Evolutionary conservation across 2,113 vertebrate species (phyloP).

Genomic region (Callocephalon fimbriatum): DNA sequence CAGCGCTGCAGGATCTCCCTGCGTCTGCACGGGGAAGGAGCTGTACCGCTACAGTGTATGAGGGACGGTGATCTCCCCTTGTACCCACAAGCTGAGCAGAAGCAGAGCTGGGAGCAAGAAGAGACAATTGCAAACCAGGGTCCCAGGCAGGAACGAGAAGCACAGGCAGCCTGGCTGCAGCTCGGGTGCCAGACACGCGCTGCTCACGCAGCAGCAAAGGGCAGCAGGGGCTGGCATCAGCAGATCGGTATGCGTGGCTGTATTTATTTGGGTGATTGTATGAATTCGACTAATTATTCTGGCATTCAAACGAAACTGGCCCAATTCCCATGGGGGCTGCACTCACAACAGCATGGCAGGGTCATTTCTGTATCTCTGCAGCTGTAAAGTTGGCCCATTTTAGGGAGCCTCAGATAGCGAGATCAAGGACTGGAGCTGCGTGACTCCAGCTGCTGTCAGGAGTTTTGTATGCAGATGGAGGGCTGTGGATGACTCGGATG

Average conservation of each 20-base stretch:
- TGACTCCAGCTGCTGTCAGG: background rate
- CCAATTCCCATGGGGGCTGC: background rate
- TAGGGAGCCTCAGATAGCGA: background rate
- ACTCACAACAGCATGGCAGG: background rate
- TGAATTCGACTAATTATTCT: slow-evolving; percentile 41
- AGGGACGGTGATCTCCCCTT: rapidly evolving
- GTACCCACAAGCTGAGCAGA: background rate
- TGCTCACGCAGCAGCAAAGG: background rate
- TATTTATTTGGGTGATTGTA: slow-evolving; percentile 20
- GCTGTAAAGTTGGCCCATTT: slow-evolving; percentile 17
- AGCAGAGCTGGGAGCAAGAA: rapidly evolving
- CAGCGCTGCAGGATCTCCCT: background rate
- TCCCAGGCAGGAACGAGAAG: rapidly evolving
- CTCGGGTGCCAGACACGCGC: background rate
- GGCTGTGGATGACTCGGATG: background rate
- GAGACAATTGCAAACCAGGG: background rate
- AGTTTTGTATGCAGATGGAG: slow-evolving; percentile 54
- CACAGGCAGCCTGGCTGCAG: background rate
- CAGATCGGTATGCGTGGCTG: background rate
- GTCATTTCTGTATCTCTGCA: background rate
- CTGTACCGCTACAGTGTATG: background rate
- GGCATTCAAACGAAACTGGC: background rate
- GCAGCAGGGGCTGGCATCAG: slow-evolving; percentile 12
- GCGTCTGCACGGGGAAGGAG: rapidly evolving
- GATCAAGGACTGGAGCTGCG: background rate